Percentiles rank a stretch among this genome's conserved stretches.
These are phyloP conservation scores for Philaethria dido DNA, from an alignment of 2,888 invertebrate genomes.

Conservation along the genomic window DNA sequence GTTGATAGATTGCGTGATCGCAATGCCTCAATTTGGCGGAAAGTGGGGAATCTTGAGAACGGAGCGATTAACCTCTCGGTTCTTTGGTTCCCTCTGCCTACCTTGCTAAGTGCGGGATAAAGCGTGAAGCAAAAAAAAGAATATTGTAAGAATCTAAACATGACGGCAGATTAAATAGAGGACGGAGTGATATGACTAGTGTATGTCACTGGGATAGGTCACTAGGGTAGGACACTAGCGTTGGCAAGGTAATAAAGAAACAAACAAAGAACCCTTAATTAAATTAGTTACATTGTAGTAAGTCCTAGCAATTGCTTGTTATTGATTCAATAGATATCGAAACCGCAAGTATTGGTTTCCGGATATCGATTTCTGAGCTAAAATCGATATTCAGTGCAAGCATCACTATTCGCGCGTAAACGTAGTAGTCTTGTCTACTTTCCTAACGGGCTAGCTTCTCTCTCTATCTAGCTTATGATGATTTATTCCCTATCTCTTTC, in stretches of 20 bases:
- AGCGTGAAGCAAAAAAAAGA: too few species aligned
- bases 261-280: not conserved
- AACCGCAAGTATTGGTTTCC: constrained; percentile 22
- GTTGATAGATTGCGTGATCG: too few species aligned
- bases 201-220: too few species aligned
- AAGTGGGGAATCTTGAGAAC: too few species aligned
- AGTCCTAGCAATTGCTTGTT: constrained; percentile 8
- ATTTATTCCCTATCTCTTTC: constrained; percentile 54
- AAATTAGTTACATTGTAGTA: not conserved
- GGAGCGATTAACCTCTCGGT: too few species aligned
- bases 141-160: too few species aligned
- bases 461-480: constrained; percentile 54
- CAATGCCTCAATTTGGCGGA: too few species aligned
- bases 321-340: constrained; percentile 9
- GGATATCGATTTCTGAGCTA: constrained; percentile 15
- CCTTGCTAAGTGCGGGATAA: too few species aligned
- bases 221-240: too few species aligned
- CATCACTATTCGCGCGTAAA: constrained; percentile 74
- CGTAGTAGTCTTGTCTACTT: constrained; percentile 74
- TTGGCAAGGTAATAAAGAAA: too few species aligned
- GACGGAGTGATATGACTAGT: not conserved
- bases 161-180: not conserved
- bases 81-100: too few species aligned
- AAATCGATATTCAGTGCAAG: constrained; percentile 26
- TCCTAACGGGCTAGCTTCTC: constrained; percentile 68